A percentile compares a stretch with the other conserved stretches of the same genome.
phyloP scores from a whole-genome alignment of 2,888 invertebrate genomes.

The Junonia oenone region DNA sequence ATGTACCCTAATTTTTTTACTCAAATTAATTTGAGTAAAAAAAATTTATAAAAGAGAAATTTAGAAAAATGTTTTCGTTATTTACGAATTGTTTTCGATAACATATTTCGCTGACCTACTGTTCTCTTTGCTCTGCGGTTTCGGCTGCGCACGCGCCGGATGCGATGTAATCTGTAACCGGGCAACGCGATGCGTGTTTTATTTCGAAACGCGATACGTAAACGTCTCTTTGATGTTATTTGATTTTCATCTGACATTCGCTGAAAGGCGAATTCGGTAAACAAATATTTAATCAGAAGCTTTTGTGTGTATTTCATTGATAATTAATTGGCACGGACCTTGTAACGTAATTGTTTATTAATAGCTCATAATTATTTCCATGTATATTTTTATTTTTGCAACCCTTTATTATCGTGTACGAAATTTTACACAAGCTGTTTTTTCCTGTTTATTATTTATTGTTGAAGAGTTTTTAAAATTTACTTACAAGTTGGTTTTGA shows the following conservation, averaged over 20 bases:
- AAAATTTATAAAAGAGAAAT: too few species aligned
- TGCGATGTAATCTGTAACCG: conserved; percentile 44
- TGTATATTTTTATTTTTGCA: too few species aligned
- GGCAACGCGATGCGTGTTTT: conserved; percentile 40
- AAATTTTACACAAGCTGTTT: neutral
- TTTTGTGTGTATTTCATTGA: neutral
- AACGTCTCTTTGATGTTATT: conserved; percentile 55
- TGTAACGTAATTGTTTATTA: too few species aligned
- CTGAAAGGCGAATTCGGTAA: conserved; percentile 39
- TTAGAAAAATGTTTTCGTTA: neutral
- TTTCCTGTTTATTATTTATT: neutral
- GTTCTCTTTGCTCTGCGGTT: conserved; percentile 27
- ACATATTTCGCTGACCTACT: conserved; percentile 24
- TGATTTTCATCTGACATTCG: conserved; percentile 51
- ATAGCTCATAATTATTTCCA: too few species aligned
- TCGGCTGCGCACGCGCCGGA: conserved; percentile 41
- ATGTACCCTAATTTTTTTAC: too few species aligned
- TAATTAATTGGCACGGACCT: too few species aligned
- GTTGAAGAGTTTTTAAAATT: neutral
- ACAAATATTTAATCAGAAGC: conserved; percentile 30
- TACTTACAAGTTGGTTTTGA: neutral
- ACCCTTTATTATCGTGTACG: too few species aligned
- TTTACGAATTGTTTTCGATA: neutral
- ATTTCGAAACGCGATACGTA: conserved; percentile 52
- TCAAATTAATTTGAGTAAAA: too few species aligned